phyloP scores from a whole-genome alignment of 2,888 invertebrate species.

The Melangyna quadrimaculata region DNA sequence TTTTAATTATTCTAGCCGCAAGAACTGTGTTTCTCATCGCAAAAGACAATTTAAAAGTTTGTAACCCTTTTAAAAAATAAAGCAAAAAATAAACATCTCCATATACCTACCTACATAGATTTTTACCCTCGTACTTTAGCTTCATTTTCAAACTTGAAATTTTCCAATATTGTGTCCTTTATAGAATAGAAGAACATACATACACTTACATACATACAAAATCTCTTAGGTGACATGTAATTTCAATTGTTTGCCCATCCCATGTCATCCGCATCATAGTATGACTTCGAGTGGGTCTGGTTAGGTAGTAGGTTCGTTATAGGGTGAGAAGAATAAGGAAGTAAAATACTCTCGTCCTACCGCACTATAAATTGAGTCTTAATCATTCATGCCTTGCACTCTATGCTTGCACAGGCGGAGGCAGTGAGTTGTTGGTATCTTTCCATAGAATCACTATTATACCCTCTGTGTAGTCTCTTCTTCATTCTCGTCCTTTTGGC shows the following conservation, averaged over 20 bases:
- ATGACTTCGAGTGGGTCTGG: too few species aligned
- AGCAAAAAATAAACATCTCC: background rate
- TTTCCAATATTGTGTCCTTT: conserved; percentile 10
- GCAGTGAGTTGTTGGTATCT: background rate
- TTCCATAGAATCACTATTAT: background rate
- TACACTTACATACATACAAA: background rate
- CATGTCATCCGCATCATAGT: background rate
- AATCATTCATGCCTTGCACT: conserved; percentile 65
- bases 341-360: conserved; percentile 9
- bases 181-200: conserved; percentile 4
- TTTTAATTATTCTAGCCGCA: background rate
- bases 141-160: conserved; percentile 10
- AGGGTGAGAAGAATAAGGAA: conserved; percentile 4
- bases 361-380: conserved; percentile 48
- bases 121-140: background rate
- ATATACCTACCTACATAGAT: too few species aligned
- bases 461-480: conserved; percentile 5
- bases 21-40: conserved; percentile 11
- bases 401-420: conserved; percentile 38
- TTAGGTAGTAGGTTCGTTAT: background rate
- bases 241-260: conserved; percentile 48
- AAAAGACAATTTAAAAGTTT: conserved; percentile 38
- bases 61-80: background rate
- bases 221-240: conserved; percentile 47
- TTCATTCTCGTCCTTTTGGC: background rate